Evolutionary conservation across 1,140 invertebrate species (phyloP).

Genomic region (Eriosoma lanigerum): DNA sequence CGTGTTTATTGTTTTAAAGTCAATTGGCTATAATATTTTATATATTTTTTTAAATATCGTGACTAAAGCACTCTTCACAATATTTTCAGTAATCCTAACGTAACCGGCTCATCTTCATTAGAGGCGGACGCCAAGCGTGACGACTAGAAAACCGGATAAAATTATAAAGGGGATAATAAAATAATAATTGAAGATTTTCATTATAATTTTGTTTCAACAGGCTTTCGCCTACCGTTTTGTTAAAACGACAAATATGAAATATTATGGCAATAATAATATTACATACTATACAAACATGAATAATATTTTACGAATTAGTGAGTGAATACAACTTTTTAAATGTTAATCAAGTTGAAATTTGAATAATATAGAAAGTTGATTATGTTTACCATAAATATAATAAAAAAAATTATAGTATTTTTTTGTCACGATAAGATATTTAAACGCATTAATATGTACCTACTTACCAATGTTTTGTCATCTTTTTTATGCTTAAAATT

Average conservation of each 20-base stretch:
- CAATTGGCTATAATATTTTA: not conserved
- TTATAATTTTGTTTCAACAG: not conserved
- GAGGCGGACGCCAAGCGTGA: not conserved
- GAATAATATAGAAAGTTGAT: not conserved
- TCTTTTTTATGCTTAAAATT: not conserved
- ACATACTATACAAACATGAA: too few relatives aligned
- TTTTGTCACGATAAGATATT: constrained; percentile 7
- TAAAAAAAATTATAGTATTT: not conserved
- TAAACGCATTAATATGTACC: not conserved
- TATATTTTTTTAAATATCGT: not conserved
- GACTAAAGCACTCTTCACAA: not conserved
- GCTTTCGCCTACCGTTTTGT: not conserved
- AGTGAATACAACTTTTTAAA: not conserved
- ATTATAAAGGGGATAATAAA: not conserved
- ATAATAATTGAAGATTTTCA: not conserved
- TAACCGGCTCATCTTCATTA: not conserved
- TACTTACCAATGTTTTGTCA: not conserved
- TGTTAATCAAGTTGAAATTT: not conserved
- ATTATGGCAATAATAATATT: too few relatives aligned
- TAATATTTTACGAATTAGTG: too few relatives aligned
- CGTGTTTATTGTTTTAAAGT: not conserved
- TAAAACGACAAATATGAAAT: too few relatives aligned
- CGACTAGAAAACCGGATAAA: not conserved
- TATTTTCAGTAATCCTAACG: not conserved
- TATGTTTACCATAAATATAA: not conserved